These are phyloP conservation scores for Lordiphosa collinella DNA, from an alignment of 1,140 invertebrate species.

Conservation along the genomic window DNA sequence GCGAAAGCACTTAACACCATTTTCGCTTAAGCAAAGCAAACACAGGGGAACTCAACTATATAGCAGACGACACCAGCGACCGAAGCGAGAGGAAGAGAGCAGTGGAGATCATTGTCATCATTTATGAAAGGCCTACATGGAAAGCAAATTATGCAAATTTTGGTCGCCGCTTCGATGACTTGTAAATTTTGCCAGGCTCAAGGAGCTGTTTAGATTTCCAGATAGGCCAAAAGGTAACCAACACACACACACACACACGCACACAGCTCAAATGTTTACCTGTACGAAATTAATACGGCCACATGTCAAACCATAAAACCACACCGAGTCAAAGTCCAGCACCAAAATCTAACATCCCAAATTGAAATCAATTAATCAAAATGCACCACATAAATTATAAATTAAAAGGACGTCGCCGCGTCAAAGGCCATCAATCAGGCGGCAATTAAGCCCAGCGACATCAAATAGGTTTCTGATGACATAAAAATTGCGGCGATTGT, in stretches of 20 bases:
- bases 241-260: constrained; percentile 11
- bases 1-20: constrained; percentile 75
- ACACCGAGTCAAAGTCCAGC: constrained; percentile 13
- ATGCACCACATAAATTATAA: constrained; percentile 68
- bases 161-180: constrained; percentile 61
- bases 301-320: constrained; percentile 68
- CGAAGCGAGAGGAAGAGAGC: background rate
- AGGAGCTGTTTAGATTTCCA: constrained; percentile 51
- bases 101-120: constrained; percentile 44
- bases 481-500: constrained; percentile 46
- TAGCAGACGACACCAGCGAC: constrained; percentile 9
- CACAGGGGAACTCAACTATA: constrained; percentile 17
- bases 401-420: constrained; percentile 58
- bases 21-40: constrained; percentile 73
- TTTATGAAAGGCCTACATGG: constrained; percentile 60
- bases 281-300: constrained; percentile 45
- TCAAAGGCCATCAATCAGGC: constrained; percentile 45
- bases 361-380: constrained; percentile 73
- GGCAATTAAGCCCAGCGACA: constrained; percentile 36
- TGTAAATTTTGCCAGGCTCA: constrained; percentile 57
- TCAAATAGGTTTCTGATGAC: constrained; percentile 18
- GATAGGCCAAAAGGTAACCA: constrained; percentile 47
- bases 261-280: constrained; percentile 53
- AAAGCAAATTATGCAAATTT: constrained; percentile 75
- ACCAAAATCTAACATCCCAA: constrained; percentile 38